Percentiles rank a stretch among this genome's conserved stretches.
Conservation (phyloP, 2,113 vertebrate genomes). For the Leuciscus idus region DNA sequence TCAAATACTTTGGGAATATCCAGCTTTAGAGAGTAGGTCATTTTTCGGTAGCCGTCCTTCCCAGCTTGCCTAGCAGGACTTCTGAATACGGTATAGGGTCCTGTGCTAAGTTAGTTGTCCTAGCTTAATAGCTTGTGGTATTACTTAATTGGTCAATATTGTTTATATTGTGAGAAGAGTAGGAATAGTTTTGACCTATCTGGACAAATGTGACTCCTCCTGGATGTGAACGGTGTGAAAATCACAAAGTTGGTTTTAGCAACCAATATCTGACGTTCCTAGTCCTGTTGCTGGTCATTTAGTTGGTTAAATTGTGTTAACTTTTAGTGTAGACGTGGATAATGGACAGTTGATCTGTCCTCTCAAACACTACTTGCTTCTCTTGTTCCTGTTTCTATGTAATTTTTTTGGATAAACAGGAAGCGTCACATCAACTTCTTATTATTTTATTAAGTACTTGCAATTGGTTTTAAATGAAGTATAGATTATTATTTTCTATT, state of each 20-base stretch:
- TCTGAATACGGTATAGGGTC: background rate
- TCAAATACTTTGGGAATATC: background rate
- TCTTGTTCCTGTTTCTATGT: background rate
- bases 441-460: background rate
- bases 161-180: background rate
- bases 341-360: background rate
- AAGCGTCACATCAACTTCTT: background rate
- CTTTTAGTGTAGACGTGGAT: conserved; percentile 18
- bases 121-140: conserved; percentile 32
- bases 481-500: background rate
- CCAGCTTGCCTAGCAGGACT: background rate
- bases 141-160: background rate
- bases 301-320: conserved; percentile 1
- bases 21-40: background rate
- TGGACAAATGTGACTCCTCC: background rate
- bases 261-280: background rate
- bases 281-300: background rate
- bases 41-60: background rate
- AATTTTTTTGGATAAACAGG: background rate
- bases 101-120: background rate
- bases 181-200: background rate
- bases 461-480: background rate
- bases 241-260: background rate
- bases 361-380: background rate
- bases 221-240: background rate